Evolutionary conservation across 2,888 invertebrate species (phyloP).

Genomic region (Villa cingulata): DNA sequence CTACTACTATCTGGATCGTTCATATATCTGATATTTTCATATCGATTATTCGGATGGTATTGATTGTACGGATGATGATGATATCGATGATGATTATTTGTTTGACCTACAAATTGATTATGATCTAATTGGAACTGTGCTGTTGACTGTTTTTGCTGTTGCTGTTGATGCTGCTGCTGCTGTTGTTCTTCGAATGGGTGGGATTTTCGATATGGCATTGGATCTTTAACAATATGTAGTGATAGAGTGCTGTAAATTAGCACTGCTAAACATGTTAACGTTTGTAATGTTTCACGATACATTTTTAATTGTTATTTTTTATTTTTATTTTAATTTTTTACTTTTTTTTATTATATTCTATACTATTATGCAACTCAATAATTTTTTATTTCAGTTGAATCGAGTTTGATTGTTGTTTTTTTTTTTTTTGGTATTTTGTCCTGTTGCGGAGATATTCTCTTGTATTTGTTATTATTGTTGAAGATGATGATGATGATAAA

Average conservation of each 20-base stretch:
- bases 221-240: conserved; percentile 11
- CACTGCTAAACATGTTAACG: conserved; percentile 14
- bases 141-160: not conserved
- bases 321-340: not conserved
- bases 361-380: too few relatives aligned
- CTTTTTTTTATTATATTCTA: not conserved
- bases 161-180: not conserved
- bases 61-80: not conserved
- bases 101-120: not conserved
- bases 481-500: too few relatives aligned
- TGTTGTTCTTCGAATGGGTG: not conserved
- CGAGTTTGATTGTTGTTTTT: too few relatives aligned
- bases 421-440: too few relatives aligned
- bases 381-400: too few relatives aligned
- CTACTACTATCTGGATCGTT: not conserved
- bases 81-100: not conserved
- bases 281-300: conserved; percentile 15
- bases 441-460: too few relatives aligned
- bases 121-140: not conserved
- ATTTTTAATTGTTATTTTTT: conserved; percentile 4
- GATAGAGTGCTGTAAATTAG: conserved; percentile 9
- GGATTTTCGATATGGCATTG: not conserved
- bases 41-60: not conserved
- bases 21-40: not conserved
- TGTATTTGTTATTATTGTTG: too few relatives aligned